Evolutionary conservation across 2,113 vertebrate genomes (phyloP).

Genomic region (Willisornis vidua): DNA sequence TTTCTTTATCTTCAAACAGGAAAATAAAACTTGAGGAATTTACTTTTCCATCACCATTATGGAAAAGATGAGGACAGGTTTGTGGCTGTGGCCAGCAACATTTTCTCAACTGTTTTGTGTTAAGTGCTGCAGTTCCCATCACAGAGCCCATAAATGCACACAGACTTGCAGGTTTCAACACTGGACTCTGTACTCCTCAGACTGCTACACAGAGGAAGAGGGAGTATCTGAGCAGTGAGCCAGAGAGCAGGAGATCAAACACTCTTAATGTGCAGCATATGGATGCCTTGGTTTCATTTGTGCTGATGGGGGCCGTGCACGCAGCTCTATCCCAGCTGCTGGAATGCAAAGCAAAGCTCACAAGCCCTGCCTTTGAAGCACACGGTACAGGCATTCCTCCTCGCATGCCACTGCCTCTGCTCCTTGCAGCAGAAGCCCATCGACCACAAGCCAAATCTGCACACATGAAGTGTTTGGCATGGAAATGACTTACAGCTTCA

Average conservation of each 20-base stretch:
- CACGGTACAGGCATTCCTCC: background rate
- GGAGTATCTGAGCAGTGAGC: background rate
- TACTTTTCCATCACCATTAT: background rate
- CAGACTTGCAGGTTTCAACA: background rate
- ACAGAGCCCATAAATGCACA: background rate
- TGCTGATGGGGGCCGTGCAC: background rate
- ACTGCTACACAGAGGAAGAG: background rate
- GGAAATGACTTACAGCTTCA: background rate
- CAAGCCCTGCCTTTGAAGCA: background rate
- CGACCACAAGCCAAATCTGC: background rate
- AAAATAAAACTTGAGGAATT: background rate
- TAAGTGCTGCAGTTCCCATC: background rate
- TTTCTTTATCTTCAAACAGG: background rate
- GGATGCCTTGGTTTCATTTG: conserved; percentile 54
- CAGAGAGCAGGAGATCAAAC: conserved; percentile 28
- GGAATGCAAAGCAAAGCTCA: background rate
- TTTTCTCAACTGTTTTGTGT: background rate
- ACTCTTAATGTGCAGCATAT: conserved; percentile 34
- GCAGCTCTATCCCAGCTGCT: background rate
- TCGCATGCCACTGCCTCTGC: background rate
- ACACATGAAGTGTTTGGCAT: background rate
- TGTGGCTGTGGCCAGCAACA: background rate
- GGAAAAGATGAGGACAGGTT: conserved; percentile 24
- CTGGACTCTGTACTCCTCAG: background rate
- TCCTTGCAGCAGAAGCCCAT: background rate